Evolutionary conservation across 2,113 vertebrate species (phyloP), one percentile per base, ranked within the genome.

Genomic region (Polypterus bichir): DNA sequence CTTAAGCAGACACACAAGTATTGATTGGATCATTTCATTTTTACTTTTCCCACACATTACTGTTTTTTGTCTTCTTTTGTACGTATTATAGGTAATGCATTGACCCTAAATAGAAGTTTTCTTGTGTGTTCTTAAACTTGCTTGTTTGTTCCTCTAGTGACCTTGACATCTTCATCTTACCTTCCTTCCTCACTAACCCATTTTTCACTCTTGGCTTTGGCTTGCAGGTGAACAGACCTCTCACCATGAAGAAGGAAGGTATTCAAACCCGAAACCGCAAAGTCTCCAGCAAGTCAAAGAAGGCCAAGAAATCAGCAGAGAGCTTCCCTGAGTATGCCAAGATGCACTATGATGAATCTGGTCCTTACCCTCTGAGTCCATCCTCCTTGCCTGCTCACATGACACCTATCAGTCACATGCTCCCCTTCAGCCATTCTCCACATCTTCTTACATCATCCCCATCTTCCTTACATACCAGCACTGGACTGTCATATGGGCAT

Each of bases 181-280:
- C 3, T 5, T 5, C 6, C 44, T 1, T 3, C 3, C 5, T 0
- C 1, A 4, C 5, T 10, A 3, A 5, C 45, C 54, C 6, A 8
- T 44, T 44, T 46, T 6, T n/a, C 4, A 46, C 51, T 6, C 10
- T 27, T 46, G 4, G 10, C n/a, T 46, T 9, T 27, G 27, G 27
- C 27, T 27, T 48, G 4, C 81, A 94, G 92, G 84, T 89, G 48
- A 94, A 92, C 73, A 78, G 90, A 46, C 92, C 92, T 7, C 81
- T 92, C 69, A 86, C 89, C 46, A 92, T 92, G 91, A 85, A 91
- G 68, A 94, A 94, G 65, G 91, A 94, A 7, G 88, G 89, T 46
- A 92, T 93, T 63, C 90, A 94, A 64, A 94, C 92, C 0, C 81
- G 91, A 59, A 93, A 93, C 73, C 81, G 89, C 52, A 92, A 92